Evolutionary conservation across 1,140 invertebrate genomes (phyloP).

Genomic region (Conus betulinus): DNA sequence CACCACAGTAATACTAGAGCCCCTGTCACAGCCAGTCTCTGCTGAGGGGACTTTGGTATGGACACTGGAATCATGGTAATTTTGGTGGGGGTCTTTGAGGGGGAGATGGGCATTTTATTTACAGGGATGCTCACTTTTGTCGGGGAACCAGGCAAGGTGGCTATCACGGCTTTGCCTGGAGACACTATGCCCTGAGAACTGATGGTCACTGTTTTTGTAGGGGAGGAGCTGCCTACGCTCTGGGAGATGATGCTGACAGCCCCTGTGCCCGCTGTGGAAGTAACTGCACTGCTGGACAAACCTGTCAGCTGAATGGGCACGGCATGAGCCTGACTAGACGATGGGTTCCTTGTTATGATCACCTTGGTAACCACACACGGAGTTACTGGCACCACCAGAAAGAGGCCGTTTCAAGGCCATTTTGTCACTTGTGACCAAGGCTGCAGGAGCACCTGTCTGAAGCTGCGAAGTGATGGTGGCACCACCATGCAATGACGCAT

Average conservation of each 20-base stretch:
- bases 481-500: conserved; percentile 32
- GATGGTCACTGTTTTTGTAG: conserved; percentile 83
- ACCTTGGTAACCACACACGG: conserved; percentile 78
- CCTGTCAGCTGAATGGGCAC: conserved; percentile 61
- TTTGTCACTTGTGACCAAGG: conserved; percentile 46
- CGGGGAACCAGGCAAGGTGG: conserved; percentile 58
- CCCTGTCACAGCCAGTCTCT: conserved; percentile 65
- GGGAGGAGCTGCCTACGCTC: conserved; percentile 55
- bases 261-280: not conserved
- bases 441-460: conserved; percentile 38
- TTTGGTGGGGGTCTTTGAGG: conserved; percentile 72
- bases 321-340: conserved; percentile 66
- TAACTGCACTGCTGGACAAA: conserved; percentile 28
- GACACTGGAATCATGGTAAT: conserved; percentile 74
- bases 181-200: conserved; percentile 77
- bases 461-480: conserved; percentile 42
- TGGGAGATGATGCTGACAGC: conserved; percentile 13
- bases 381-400: conserved; percentile 40
- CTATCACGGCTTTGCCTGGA: conserved; percentile 61
- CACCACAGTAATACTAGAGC: conserved; percentile 48
- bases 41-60: conserved; percentile 72
- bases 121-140: conserved; percentile 68
- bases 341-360: conserved; percentile 78
- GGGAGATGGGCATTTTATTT: conserved; percentile 71
- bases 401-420: conserved; percentile 57